Conservation (phyloP, 2,797 vertebrate genomes). For the Myotis daubentonii region DNA sequence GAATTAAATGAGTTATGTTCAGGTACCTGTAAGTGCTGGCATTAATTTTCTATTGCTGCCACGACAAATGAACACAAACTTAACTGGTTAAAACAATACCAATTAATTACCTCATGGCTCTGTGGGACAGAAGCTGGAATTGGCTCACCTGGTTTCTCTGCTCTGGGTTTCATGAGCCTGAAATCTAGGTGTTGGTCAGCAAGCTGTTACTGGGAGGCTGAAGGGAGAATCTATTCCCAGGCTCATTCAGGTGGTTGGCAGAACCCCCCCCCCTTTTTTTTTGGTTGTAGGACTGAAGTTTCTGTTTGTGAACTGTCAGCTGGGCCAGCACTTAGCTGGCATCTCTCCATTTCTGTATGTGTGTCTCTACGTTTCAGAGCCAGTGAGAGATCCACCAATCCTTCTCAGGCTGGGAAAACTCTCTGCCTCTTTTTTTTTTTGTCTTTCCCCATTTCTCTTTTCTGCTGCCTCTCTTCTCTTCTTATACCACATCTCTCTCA, state of each 20-base stretch:
- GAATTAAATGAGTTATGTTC: neutral
- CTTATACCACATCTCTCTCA: neutral
- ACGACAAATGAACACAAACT: neutral
- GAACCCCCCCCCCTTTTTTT: neutral
- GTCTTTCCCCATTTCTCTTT: too few species aligned
- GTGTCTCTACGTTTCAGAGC: neutral
- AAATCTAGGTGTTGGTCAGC: neutral
- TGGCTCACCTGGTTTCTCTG: neutral
- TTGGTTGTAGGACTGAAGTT: neutral
- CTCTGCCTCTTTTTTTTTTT: neutral
- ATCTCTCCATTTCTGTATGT: neutral
- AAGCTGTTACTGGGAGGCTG: neutral
- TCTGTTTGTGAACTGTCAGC: neutral
- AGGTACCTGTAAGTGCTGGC: neutral
- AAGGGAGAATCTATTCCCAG: neutral
- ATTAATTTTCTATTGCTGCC: conserved; percentile 11
- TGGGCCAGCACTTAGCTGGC: neutral
- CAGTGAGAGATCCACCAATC: neutral
- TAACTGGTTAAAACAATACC: neutral
- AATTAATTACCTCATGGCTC: neutral
- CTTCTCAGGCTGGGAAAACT: neutral
- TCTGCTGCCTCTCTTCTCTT: neutral
- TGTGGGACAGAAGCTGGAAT: neutral
- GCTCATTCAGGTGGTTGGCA: neutral
- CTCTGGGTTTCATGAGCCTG: neutral